Evolutionary conservation across 2,888 invertebrate genomes (phyloP).

Genomic region (Blastobasis lacticolella): DNA sequence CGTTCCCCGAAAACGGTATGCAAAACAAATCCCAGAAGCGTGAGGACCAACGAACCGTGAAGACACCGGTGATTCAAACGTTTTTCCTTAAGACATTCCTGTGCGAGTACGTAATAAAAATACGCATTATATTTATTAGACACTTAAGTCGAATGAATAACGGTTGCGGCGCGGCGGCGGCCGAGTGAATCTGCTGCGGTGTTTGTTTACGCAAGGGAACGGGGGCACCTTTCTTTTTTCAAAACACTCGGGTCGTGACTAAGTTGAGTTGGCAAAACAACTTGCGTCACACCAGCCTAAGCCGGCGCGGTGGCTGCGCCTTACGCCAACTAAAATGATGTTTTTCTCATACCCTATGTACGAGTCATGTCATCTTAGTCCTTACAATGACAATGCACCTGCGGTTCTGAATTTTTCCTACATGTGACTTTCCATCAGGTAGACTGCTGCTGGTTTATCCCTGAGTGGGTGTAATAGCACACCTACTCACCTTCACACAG

Average conservation of each 20-base stretch:
- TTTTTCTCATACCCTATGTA: too few species aligned
- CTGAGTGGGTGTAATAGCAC: too few species aligned
- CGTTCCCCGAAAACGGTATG: not conserved
- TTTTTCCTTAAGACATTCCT: not conserved
- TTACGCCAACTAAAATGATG: too few species aligned
- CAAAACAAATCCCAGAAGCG: not conserved
- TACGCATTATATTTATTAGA: conserved; percentile 9
- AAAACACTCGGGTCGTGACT: conserved; percentile 53
- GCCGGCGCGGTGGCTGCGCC: not conserved
- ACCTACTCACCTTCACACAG: too few species aligned
- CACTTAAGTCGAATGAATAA: conserved; percentile 12
- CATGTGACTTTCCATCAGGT: too few species aligned
- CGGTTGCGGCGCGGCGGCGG: conserved; percentile 4
- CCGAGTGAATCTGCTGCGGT: conserved; percentile 18
- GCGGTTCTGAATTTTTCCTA: too few species aligned
- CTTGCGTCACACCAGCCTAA: conserved; percentile 6
- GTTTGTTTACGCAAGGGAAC: conserved; percentile 55
- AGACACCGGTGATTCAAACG: conserved; percentile 3
- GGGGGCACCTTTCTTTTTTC: conserved; percentile 58
- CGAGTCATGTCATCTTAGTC: too few species aligned
- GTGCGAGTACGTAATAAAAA: conserved; percentile 3
- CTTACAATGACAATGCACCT: too few species aligned
- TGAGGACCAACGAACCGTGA: conserved; percentile 4
- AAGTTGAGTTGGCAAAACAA: conserved; percentile 55
- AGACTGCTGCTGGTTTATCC: too few species aligned